Evolutionary conservation across 2,113 vertebrate genomes (phyloP).

Genomic region (Nerophis ophidion): DNA sequence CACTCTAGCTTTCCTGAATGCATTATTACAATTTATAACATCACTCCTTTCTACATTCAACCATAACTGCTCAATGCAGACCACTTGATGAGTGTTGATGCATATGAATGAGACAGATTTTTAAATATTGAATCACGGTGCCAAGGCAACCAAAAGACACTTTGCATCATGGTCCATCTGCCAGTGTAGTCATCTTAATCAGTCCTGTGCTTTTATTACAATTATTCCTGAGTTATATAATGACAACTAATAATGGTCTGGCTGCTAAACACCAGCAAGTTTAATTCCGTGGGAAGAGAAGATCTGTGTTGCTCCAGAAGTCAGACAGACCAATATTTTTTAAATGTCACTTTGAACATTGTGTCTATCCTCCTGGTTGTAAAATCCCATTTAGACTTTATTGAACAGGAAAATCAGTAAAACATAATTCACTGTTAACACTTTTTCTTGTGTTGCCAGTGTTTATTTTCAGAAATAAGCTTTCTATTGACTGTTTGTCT

Average conservation of each 20-base stretch:
- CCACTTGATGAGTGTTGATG: background rate
- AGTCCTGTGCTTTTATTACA: background rate
- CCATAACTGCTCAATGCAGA: background rate
- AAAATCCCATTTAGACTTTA: background rate
- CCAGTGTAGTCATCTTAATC: background rate
- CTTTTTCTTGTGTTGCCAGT: too few relatives aligned
- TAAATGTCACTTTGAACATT: background rate
- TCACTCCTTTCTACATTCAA: background rate
- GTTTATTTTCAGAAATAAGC: background rate
- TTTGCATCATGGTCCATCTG: background rate
- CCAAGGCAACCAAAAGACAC: background rate
- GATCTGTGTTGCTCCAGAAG: background rate
- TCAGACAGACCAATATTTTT: background rate
- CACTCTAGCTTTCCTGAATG: background rate
- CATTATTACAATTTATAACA: too few relatives aligned
- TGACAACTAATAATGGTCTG: background rate
- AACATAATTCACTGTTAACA: background rate
- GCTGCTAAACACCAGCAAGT: background rate
- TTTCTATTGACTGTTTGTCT: background rate
- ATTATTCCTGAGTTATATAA: background rate
- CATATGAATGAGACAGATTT: slow-evolving; percentile 4
- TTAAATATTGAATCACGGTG: slow-evolving; percentile 3
- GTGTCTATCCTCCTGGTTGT: background rate
- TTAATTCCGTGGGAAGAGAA: background rate
- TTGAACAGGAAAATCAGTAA: background rate